phyloP scores from a whole-genome alignment of 2,888 invertebrate genomes.

The Cactoblastis cactorum region DNA sequence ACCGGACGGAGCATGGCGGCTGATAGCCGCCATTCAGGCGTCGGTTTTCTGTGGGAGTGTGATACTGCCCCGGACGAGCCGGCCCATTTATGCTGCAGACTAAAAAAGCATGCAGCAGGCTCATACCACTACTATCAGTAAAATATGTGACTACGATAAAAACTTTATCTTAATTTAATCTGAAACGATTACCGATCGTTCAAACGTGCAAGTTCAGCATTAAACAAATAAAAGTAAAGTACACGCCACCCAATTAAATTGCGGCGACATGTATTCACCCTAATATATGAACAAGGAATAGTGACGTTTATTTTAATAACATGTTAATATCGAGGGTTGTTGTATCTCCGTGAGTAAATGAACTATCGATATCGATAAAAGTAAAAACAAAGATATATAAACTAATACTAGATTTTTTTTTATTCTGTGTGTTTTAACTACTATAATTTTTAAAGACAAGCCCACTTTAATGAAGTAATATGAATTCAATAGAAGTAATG shows the following conservation, averaged over 20 bases:
- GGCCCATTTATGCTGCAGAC: no score
- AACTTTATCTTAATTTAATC: slow-evolving; percentile 9
- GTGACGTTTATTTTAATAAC: slow-evolving; percentile 66
- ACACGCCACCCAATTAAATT: slow-evolving; percentile 31
- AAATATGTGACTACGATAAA: neutral
- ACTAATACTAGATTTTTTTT: no score
- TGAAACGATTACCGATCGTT: slow-evolving; percentile 12
- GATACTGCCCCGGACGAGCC: no score
- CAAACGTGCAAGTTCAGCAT: slow-evolving; percentile 22
- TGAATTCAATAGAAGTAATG: no score
- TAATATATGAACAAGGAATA: slow-evolving; percentile 36
- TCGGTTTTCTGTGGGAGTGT: no score
- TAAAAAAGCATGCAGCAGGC: no score
- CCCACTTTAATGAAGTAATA: no score
- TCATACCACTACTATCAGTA: neutral
- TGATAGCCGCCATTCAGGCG: no score
- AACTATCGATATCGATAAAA: neutral
- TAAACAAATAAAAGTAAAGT: slow-evolving; percentile 22
- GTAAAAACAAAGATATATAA: neutral
- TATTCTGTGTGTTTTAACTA: no score
- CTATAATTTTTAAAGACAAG: no score
- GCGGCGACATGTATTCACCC: slow-evolving; percentile 35
- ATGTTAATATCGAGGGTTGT: slow-evolving; percentile 42
- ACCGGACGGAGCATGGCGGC: no score
- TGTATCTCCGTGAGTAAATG: neutral